Conservation (phyloP, 2,888 invertebrate species). For the Ischnura elegans region DNA sequence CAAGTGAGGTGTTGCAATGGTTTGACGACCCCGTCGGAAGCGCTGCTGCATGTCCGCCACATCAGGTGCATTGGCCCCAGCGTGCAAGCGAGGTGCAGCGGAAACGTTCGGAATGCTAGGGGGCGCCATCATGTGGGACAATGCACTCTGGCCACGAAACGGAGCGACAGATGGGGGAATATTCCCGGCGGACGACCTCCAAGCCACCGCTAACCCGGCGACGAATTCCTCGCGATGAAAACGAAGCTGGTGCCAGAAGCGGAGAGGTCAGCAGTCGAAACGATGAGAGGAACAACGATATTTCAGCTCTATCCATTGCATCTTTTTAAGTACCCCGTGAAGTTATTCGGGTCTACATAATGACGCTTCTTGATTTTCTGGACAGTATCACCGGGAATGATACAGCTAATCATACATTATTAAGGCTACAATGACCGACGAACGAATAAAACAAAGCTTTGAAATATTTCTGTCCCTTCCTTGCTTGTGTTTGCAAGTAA, state of each 20-base stretch:
- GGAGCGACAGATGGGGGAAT: neutral
- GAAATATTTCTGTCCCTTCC: no score
- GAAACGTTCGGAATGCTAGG: neutral
- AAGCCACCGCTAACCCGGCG: neutral
- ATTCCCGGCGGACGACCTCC: neutral
- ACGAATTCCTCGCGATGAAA: no score
- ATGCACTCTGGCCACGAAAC: slow-evolving; percentile 21
- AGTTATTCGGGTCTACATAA: no score
- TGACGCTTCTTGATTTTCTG: no score
- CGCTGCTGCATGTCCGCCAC: neutral
- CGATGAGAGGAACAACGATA: neutral
- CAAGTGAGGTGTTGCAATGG: neutral
- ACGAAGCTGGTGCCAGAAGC: neutral
- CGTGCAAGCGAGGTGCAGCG: neutral
- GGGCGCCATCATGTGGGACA: neutral
- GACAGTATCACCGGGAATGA: no score
- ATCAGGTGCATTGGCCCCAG: slow-evolving; percentile 20
- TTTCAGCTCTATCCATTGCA: no score
- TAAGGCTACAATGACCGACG: no score
- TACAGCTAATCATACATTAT: no score
- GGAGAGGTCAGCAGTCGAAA: neutral
- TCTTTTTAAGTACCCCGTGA: no score
- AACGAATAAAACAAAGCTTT: no score
- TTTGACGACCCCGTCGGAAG: neutral
- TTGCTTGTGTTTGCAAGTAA: no score